Base-by-base conservation (phyloP, 1,140 invertebrate genomes). In the Anagrus nilaparvatae region DNA sequence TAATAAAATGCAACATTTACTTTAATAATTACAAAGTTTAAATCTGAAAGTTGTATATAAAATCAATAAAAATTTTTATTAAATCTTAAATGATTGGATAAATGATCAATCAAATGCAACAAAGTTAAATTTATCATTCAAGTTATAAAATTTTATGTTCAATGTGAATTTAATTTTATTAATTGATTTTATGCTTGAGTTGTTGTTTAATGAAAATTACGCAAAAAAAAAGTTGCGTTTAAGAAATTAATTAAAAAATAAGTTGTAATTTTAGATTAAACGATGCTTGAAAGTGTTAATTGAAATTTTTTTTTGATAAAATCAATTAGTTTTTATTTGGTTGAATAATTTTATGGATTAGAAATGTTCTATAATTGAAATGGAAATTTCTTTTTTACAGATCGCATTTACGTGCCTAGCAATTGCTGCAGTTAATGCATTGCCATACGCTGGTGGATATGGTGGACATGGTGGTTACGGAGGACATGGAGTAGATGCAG, bases 391-490 rank as follows among this genome's bases (percentile, higher is more conserved):
- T 13, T 20, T 33, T 7, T 51, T 50, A 10, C 45, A 69, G 66
- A 60, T 69, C 53, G 66, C 66, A 48, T 65, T 69, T 61, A 64
- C 61, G 51, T 69, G 66, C 54, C 56, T 69, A 56, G 65, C 66
- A 39, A 64, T 69, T 10, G 63, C 66, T 49, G 60, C 65, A 55
- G 66, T 63, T 14, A 63, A 59, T 30, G 64, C 65, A 43, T 64
- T 64, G 47, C 58, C 64, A 48, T 60, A 59, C n/a, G 61, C 65
- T 40, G 63, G 63, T 42, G 60, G 54, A 36, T 50, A 55, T 39
- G 59, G 56, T 38, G 55, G 59, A n/a, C 45, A 52, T 28, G 58
- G 59, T 27, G 49, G 61, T 19, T 54, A 55, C 45, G 57, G 49
- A 33, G 61, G 62, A 54, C 51, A 42, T 30, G 49, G 54, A 45